phyloP scores from a whole-genome alignment of 1,140 invertebrate species.

The Meteorus sp. region DNA sequence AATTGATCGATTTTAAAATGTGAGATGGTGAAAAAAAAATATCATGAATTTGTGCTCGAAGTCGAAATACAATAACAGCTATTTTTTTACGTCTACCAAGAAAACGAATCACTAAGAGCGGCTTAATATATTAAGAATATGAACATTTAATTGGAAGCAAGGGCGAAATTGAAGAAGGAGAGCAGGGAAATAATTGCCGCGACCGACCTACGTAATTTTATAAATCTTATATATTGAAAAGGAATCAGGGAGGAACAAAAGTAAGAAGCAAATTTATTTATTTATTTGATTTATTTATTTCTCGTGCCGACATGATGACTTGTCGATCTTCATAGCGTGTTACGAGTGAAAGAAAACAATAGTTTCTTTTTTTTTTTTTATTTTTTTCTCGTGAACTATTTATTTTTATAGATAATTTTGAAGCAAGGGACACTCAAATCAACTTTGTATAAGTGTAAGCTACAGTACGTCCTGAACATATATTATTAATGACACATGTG shows the following conservation, averaged over 20 bases:
- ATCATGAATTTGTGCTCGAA: conserved; percentile 15
- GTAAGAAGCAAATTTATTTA: conserved; percentile 54
- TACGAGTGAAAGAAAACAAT: conserved; percentile 4
- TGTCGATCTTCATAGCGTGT: conserved; percentile 30
- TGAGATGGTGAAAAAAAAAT: conserved; percentile 27
- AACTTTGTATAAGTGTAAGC: conserved; percentile 3
- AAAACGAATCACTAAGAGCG: conserved; percentile 28
- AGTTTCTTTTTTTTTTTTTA: neutral
- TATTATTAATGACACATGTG: neutral
- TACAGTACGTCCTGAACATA: neutral
- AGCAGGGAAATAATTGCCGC: conserved; percentile 26
- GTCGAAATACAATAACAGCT: conserved; percentile 43
- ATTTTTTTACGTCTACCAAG: conserved; percentile 40
- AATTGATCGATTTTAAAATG: conserved; percentile 34
- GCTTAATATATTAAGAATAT: conserved; percentile 13
- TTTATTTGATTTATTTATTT: conserved; percentile 60
- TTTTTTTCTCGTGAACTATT: conserved; percentile 52
- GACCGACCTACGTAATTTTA: conserved; percentile 42
- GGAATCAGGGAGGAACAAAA: conserved; percentile 35
- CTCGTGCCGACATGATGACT: conserved; percentile 45
- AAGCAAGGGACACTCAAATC: conserved; percentile 25
- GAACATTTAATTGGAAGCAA: neutral
- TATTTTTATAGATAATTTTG: conserved; percentile 59
- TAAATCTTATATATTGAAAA: conserved; percentile 46
- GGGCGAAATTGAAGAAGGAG: neutral